phyloP scores from a whole-genome alignment of 2,797 vertebrate genomes.

The Coilia nasus region DNA sequence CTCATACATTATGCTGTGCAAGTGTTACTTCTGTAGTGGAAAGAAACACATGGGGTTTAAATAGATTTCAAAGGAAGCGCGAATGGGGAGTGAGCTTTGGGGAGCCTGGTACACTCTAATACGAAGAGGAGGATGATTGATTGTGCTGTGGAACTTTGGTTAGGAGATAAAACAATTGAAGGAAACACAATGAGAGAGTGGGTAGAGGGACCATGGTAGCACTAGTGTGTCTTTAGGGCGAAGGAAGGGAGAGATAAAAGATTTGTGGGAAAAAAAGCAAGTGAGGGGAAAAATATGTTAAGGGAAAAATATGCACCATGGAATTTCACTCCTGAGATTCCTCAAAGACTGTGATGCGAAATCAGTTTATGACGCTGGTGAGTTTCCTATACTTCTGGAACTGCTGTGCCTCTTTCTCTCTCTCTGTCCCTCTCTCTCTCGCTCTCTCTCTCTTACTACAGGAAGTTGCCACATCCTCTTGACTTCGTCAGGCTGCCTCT shows the following conservation, averaged over 20 bases:
- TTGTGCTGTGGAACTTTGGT: conserved; percentile 45
- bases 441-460: conserved; percentile 64
- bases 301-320: not conserved
- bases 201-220: conserved; percentile 30
- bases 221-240: not conserved
- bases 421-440: conserved; percentile 28
- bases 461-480: conserved; percentile 81
- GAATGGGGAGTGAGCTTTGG: conserved; percentile 6
- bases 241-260: not conserved
- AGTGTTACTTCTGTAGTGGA: not conserved
- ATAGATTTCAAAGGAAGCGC: not conserved
- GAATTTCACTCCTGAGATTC: not conserved
- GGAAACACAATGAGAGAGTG: conserved; percentile 45
- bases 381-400: not conserved
- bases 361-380: not conserved
- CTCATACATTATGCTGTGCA: not conserved
- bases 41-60: not conserved
- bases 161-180: conserved; percentile 54
- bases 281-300: not conserved
- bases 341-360: not conserved
- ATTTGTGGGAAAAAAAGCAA: not conserved
- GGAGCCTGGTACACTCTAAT: conserved; percentile 36
- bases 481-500: conserved; percentile 22
- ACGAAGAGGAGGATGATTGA: conserved; percentile 44
- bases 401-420: no score